Evolutionary conservation across 2,888 invertebrate genomes (phyloP).

Genomic region (Agapostemon virescens): DNA sequence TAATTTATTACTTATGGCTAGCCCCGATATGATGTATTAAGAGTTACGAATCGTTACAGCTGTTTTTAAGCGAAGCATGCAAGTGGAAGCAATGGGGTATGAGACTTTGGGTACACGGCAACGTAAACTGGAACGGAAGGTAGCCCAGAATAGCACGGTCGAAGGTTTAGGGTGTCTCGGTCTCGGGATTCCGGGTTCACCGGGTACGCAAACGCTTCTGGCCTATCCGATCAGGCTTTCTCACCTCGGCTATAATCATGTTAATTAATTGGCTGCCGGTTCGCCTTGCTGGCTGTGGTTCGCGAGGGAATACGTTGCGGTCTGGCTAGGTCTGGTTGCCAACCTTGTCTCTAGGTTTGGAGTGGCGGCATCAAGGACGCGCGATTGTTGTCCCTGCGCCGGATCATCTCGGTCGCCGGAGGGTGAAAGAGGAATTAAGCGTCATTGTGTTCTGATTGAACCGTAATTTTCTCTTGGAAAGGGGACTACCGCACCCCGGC

Average conservation of each 20-base stretch:
- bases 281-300: constrained; percentile 53
- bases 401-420: constrained; percentile 30
- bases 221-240: constrained; percentile 56
- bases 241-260: constrained; percentile 64
- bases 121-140: constrained; percentile 2
- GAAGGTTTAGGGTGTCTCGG: not conserved
- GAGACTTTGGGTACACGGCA: not conserved
- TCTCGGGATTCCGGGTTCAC: not conserved
- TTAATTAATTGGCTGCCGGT: constrained; percentile 62
- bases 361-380: constrained; percentile 28
- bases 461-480: constrained; percentile 12
- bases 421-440: constrained; percentile 29
- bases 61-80: not conserved
- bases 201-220: constrained; percentile 46
- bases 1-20: too few relatives aligned
- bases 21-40: not conserved
- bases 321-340: constrained; percentile 43
- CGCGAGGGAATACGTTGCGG: constrained; percentile 57
- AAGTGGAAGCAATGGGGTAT: not conserved
- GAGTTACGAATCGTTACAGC: not conserved
- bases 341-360: constrained; percentile 42
- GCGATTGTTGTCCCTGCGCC: constrained; percentile 36
- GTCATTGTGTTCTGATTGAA: constrained; percentile 19
- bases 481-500: not conserved
- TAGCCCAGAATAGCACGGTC: not conserved